A percentile compares a stretch with the other conserved stretches of the same genome.
phyloP scores from a whole-genome alignment of 2,888 invertebrate genomes.

The Sphinx pinastri region DNA sequence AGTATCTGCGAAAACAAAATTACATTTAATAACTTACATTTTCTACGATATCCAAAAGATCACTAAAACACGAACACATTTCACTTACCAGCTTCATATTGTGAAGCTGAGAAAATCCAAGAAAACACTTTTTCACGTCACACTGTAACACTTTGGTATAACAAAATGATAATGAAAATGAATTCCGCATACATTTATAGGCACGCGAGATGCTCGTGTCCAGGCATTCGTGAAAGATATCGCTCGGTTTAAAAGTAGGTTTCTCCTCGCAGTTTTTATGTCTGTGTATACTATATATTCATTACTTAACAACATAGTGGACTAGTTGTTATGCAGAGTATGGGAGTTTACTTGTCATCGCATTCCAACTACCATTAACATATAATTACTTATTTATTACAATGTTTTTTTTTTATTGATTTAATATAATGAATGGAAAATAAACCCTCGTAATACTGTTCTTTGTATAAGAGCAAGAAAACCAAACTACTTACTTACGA shows the following conservation, averaged over 20 bases:
- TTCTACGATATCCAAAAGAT: constrained; percentile 46
- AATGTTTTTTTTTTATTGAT: too few species aligned
- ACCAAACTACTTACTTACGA: too few species aligned
- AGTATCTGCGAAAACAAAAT: constrained; percentile 66
- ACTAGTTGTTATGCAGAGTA: neutral
- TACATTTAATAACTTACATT: constrained; percentile 37
- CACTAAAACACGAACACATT: constrained; percentile 54
- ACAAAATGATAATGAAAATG: constrained; percentile 81
- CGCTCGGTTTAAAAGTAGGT: constrained; percentile 60
- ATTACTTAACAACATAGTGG: constrained; percentile 16
- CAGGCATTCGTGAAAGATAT: constrained; percentile 82
- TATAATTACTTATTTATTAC: too few species aligned
- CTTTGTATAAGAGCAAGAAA: too few species aligned
- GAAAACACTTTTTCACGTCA: constrained; percentile 65
- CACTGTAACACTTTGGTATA: constrained; percentile 70
- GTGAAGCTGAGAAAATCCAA: constrained; percentile 62
- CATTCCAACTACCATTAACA: too few species aligned
- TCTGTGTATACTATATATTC: constrained; percentile 35
- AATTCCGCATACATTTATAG: constrained; percentile 83
- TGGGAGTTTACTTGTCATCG: neutral
- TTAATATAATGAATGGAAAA: too few species aligned
- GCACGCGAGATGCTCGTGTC: constrained; percentile 70
- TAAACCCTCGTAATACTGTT: too few species aligned
- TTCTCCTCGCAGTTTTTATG: constrained; percentile 60
- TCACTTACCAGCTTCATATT: constrained; percentile 81